phyloP scores from a whole-genome alignment of 2,888 invertebrate genomes.

The Bruchidius siliquastri region DNA sequence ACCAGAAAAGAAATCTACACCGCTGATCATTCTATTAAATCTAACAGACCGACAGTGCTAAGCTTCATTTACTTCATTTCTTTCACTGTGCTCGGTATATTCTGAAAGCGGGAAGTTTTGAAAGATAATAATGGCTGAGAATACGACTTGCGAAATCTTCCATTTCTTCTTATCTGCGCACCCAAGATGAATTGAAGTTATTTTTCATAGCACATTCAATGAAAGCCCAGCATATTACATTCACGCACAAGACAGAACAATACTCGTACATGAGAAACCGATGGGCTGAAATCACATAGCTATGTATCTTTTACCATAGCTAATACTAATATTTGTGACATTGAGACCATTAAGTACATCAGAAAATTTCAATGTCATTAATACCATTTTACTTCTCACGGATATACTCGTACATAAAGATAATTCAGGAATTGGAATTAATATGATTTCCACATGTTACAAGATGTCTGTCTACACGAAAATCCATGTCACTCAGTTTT shows the following conservation, averaged over 20 bases:
- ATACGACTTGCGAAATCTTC: background rate
- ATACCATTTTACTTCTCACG: too few species aligned
- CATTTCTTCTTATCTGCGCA: background rate
- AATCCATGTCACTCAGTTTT: too few species aligned
- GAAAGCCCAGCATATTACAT: background rate
- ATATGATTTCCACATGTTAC: too few species aligned
- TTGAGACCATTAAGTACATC: too few species aligned
- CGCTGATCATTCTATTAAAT: background rate
- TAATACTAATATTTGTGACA: too few species aligned
- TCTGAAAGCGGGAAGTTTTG: background rate
- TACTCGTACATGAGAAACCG: too few species aligned
- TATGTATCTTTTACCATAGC: too few species aligned
- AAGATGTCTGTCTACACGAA: too few species aligned
- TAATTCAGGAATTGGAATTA: too few species aligned
- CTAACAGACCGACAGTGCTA: background rate
- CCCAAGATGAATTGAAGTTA: background rate
- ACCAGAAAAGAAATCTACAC: background rate
- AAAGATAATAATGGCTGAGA: background rate
- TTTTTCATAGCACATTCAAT: background rate
- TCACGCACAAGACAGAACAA: background rate
- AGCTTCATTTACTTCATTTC: background rate
- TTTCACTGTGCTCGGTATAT: background rate
- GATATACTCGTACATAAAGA: too few species aligned
- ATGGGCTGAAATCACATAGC: too few species aligned
- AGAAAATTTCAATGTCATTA: too few species aligned